phyloP scores from a whole-genome alignment of 2,113 vertebrate species.

The Myxocyprinus asiaticus region DNA sequence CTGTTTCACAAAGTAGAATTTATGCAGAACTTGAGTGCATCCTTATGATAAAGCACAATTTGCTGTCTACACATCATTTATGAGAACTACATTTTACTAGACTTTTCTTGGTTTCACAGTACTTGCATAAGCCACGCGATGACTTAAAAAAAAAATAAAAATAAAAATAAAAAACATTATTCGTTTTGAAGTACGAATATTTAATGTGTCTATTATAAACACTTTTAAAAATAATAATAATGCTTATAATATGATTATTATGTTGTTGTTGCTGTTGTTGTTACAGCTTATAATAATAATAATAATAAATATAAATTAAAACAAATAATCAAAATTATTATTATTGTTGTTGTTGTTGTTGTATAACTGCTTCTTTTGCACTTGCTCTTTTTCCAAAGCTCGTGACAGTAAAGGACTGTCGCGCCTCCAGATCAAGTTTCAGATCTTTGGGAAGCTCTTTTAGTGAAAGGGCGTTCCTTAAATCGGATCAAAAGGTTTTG shows the following conservation, averaged over 20 bases:
- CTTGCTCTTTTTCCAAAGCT: slow-evolving; percentile 40
- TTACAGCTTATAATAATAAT: slow-evolving; percentile 3
- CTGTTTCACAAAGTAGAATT: neutral
- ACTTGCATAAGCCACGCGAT: too few species aligned
- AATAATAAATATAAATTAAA: neutral
- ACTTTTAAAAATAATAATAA: neutral
- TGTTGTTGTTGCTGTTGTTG: too few species aligned
- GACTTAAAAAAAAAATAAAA: neutral
- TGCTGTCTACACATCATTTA: neutral
- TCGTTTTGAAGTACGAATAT: neutral
- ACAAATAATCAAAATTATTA: neutral
- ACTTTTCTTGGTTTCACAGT: neutral
- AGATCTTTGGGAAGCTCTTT: slow-evolving; percentile 86
- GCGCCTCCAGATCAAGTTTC: slow-evolving; percentile 79
- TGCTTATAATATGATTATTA: neutral
- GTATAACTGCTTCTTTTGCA: slow-evolving; percentile 14
- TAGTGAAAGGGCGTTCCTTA: slow-evolving; percentile 87
- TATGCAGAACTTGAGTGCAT: too few species aligned
- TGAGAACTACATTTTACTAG: neutral
- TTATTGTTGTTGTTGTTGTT: neutral
- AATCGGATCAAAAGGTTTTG: slow-evolving; percentile 88
- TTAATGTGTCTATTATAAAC: neutral
- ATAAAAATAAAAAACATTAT: neutral
- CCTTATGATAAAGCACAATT: neutral
- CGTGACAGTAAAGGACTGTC: slow-evolving; percentile 56